These are phyloP conservation scores for Aphaenogaster rudis DNA, from an alignment of 1,140 invertebrate species.

Conservation along the genomic window DNA sequence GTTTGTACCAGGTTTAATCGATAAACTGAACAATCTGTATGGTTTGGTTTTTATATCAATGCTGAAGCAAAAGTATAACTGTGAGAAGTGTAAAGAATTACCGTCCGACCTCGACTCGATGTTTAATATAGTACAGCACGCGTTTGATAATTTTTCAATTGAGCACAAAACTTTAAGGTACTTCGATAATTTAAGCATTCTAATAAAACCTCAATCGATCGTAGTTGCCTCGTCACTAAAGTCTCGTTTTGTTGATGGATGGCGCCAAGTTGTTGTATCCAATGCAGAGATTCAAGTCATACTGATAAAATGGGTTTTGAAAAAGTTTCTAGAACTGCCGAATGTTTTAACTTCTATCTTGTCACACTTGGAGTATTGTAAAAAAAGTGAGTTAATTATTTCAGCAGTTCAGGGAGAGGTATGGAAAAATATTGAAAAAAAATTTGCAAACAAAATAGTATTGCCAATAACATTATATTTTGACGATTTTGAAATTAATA, in stretches of 20 bases:
- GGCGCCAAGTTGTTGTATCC: neutral
- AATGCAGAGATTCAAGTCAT: neutral
- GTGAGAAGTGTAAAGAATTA: neutral
- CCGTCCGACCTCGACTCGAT: neutral
- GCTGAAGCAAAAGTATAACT: neutral
- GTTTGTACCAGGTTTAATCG: neutral
- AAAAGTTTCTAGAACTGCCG: neutral
- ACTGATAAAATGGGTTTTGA: neutral
- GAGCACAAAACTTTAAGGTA: neutral
- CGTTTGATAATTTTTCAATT: neutral
- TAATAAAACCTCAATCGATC: neutral
- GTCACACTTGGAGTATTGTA: neutral
- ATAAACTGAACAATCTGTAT: neutral
- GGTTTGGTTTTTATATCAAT: neutral
- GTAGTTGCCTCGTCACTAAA: neutral
- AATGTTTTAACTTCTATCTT: neutral
- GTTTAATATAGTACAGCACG: neutral
- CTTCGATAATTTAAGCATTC: neutral
- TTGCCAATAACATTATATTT: neutral
- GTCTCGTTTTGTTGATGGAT: neutral
- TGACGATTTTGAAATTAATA: neutral
- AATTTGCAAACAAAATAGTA: neutral
- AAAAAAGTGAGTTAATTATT: neutral
- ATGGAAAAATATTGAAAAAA: neutral
- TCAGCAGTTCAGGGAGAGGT: neutral